phyloP scores from a whole-genome alignment of 2,888 invertebrate species.

The Lymantria dispar region DNA sequence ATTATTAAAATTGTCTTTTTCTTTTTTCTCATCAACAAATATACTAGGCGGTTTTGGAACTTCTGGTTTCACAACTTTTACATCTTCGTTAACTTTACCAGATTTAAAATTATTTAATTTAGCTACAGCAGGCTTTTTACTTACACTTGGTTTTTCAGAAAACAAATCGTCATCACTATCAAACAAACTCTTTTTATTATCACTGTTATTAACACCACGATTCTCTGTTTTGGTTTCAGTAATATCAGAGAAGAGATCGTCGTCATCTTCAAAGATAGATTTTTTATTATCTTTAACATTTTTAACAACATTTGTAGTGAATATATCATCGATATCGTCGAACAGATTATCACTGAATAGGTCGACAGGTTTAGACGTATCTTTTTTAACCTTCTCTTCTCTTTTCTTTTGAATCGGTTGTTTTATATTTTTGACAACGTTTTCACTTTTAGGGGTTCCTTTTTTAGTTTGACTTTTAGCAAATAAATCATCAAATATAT shows the following conservation, averaged over 20 bases:
- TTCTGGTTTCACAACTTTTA: background rate
- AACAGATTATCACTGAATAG: conserved; percentile 68
- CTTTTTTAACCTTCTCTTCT: conserved; percentile 18
- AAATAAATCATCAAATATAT: conserved; percentile 65
- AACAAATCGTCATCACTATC: conserved; percentile 54
- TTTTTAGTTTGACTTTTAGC: conserved; percentile 46
- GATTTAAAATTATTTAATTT: background rate
- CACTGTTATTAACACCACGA: conserved; percentile 17
- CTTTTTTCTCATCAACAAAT: conserved; percentile 56
- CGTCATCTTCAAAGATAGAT: conserved; percentile 62
- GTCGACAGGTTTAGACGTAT: conserved; percentile 46
- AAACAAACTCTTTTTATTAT: conserved; percentile 36
- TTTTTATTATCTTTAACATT: conserved; percentile 42
- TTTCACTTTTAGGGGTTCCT: background rate
- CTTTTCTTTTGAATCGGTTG: conserved; percentile 20
- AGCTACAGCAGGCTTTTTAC: background rate
- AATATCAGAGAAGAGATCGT: conserved; percentile 62
- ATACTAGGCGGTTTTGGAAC: conserved; percentile 26
- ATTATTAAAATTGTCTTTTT: conserved; percentile 47
- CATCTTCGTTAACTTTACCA: background rate
- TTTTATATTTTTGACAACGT: conserved; percentile 16
- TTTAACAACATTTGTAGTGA: conserved; percentile 52
- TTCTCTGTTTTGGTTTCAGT: conserved; percentile 25
- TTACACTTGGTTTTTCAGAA: conserved; percentile 14
- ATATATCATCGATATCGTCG: conserved; percentile 74